Base-by-base conservation (phyloP, 2,888 invertebrate genomes). In the Nasonovia ribisnigri region DNA sequence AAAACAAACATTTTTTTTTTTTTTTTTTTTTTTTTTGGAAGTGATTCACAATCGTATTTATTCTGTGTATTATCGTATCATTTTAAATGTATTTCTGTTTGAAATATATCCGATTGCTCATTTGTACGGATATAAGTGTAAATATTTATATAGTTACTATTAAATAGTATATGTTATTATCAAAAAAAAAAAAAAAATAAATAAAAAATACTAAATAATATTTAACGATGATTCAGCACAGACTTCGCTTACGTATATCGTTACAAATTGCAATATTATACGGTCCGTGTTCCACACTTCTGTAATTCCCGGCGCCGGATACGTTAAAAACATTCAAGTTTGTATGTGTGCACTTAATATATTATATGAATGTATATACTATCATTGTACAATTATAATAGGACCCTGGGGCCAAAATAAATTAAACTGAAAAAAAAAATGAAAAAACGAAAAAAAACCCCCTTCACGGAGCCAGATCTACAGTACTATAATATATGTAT, bases 341-440 rank as follows among this genome's bases (percentile, higher is more conserved):
- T 43, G 57, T 26, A 42, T 16, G 43, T 42, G 29, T 60, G 29
- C 16, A 42, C 43, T 77, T 77, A 36, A 43, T 57, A 26, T 89
- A 42, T 57, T 43, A 8, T 89, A 43, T 20, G 29, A 36, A 43
- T 60, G 11, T 67, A n/a, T 90, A 48, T 24, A 36, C 36, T 36
- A 77, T 77, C 36, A 24, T 77, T 77, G 46, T 46, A 60, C 20
- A 90, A 11, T 90, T 67, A 67, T 46, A 67, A 67, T 67, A 46
- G 89, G 60, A 89, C 60, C 90, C 46, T 24, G 3, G 67, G 67
- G 90, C 67, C 46, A 46, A 90, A 46, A 67, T 90, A 90, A 90
- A 67, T 90, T 67, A 90, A 90, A 67, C 43, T 8, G 67, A n/a
- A 43, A 29, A 43, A 36, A 84, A 84, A 84, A 84, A 84, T 84